Conservation (phyloP, 2,888 invertebrate species). For the Cephonodes hylas region DNA sequence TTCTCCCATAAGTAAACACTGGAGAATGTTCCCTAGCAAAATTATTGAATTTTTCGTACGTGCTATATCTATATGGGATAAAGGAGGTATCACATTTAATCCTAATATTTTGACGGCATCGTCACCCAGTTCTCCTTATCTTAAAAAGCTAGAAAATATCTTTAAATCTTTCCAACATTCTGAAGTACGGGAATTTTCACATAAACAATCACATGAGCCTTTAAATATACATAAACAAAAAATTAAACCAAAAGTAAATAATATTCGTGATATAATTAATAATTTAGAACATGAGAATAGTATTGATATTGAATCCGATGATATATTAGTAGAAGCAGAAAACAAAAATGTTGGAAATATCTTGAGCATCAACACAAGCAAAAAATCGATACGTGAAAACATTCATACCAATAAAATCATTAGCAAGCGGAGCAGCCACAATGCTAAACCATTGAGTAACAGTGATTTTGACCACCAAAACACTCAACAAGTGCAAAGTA, state of each 20-base stretch:
- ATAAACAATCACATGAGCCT: slow-evolving; percentile 18
- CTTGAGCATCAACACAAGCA: background rate
- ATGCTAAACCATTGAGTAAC: background rate
- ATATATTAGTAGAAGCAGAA: slow-evolving; percentile 54
- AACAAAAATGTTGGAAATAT: slow-evolving; percentile 25
- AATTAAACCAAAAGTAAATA: slow-evolving; percentile 50
- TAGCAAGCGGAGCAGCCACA: background rate
- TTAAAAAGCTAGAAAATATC: slow-evolving; percentile 51
- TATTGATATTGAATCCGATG: slow-evolving; percentile 31
- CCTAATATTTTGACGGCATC: slow-evolving; percentile 56
- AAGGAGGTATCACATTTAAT: slow-evolving; percentile 66
- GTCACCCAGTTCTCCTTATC: slow-evolving; percentile 46
- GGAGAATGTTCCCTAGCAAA: slow-evolving; percentile 52
- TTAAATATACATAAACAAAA: slow-evolving; percentile 18
- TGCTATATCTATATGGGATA: slow-evolving; percentile 66
- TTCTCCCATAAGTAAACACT: slow-evolving; percentile 58
- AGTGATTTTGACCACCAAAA: background rate
- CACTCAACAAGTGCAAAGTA: background rate
- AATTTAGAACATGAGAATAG: slow-evolving; percentile 47
- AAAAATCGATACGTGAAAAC: background rate
- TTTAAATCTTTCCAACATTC: slow-evolving; percentile 39
- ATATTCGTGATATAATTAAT: slow-evolving; percentile 69
- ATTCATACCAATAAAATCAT: slow-evolving; percentile 13
- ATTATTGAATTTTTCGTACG: slow-evolving; percentile 58
- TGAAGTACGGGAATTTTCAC: slow-evolving; percentile 19